Evolutionary conservation across 2,888 invertebrate species (phyloP).

Genomic region (Athetis lepigone): DNA sequence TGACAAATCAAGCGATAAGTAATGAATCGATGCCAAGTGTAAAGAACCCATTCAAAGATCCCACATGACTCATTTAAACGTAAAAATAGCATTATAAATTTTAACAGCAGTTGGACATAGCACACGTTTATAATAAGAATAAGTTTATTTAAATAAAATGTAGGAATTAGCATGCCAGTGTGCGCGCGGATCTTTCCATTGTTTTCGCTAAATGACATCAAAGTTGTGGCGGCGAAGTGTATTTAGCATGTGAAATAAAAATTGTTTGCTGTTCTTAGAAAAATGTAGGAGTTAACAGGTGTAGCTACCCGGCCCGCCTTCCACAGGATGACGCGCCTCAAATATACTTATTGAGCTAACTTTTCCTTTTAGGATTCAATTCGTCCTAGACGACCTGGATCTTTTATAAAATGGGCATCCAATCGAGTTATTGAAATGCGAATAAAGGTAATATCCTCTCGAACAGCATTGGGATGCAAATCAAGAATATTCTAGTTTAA

Average conservation of each 20-base stretch:
- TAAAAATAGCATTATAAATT: conserved; percentile 88
- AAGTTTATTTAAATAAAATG: conserved; percentile 89
- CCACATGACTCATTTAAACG: conserved; percentile 85
- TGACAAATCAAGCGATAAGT: conserved; percentile 67
- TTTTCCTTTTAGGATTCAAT: conserved; percentile 47
- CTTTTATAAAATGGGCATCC: conserved; percentile 30
- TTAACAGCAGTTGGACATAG: conserved; percentile 82
- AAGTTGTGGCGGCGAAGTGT: conserved; percentile 86
- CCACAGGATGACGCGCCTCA: conserved; percentile 41
- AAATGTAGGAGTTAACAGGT: conserved; percentile 72
- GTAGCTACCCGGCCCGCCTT: conserved; percentile 64
- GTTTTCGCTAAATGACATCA: conserved; percentile 90
- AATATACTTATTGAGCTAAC: conserved; percentile 39
- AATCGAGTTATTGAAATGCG: conserved; percentile 53
- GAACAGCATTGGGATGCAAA: conserved; percentile 67
- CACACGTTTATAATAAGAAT: conserved; percentile 87
- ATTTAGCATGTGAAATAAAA: conserved; percentile 87
- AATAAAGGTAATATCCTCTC: conserved; percentile 67
- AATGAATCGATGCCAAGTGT: conserved; percentile 75
- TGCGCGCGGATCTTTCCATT: conserved; percentile 85
- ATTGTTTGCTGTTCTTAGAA: conserved; percentile 81
- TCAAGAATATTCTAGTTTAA: conserved; percentile 68
- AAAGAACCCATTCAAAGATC: conserved; percentile 81
- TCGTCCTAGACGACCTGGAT: conserved; percentile 14
- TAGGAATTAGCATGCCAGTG: conserved; percentile 84